phyloP scores from a whole-genome alignment of 2,797 vertebrate genomes.

The Chiloscyllium punctatum region DNA sequence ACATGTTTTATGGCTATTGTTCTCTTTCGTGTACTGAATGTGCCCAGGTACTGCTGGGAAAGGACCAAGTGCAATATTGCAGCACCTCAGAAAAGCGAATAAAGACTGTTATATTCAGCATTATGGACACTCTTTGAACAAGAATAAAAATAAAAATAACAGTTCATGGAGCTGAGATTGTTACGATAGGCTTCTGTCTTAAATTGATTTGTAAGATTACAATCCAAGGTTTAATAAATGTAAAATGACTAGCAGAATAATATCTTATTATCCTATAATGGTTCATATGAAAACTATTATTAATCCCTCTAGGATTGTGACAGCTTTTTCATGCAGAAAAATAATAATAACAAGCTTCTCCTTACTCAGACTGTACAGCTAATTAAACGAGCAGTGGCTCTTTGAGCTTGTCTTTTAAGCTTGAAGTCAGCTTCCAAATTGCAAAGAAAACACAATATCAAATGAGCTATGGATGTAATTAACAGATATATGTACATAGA shows the following conservation, averaged over 20 bases:
- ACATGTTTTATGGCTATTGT: neutral
- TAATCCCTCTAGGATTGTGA: neutral
- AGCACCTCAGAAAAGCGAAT: neutral
- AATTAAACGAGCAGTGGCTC: neutral
- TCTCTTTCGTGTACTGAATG: neutral
- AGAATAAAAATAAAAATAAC: neutral
- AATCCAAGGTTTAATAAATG: neutral
- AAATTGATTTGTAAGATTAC: neutral
- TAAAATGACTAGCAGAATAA: neutral
- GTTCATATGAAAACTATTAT: neutral
- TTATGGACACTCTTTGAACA: neutral
- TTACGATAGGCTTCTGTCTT: neutral
- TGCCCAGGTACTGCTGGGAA: neutral
- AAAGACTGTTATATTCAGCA: neutral
- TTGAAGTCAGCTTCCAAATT: neutral
- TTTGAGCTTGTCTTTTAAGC: neutral
- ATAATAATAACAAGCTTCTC: conserved; percentile 7
- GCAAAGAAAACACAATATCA: neutral
- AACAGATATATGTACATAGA: neutral
- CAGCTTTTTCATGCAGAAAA: neutral
- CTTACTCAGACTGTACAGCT: neutral
- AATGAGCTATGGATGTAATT: neutral
- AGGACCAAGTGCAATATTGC: neutral
- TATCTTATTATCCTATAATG: conserved; percentile 25
- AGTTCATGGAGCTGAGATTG: neutral